phyloP scores from a whole-genome alignment of 2,797 vertebrate genomes.

The Rhabdomys pumilio region DNA sequence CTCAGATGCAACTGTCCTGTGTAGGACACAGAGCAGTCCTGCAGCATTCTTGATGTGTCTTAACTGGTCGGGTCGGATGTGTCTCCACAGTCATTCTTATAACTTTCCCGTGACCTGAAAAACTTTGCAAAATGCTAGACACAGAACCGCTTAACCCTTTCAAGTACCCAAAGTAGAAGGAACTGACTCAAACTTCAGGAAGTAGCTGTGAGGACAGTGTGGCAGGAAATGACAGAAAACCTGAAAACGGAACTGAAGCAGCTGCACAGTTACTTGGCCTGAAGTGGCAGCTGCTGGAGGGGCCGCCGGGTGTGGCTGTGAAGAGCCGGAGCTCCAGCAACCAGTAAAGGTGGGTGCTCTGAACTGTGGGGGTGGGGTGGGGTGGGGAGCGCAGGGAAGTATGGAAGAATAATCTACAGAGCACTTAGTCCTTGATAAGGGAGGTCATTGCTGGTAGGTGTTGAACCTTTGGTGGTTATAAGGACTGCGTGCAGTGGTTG shows the following conservation, averaged over 20 bases:
- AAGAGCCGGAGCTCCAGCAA: conserved; percentile 44
- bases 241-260: conserved; percentile 87
- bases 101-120: neutral
- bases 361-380: neutral
- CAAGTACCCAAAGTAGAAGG: conserved; percentile 76
- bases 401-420: neutral
- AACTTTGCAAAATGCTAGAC: conserved; percentile 62
- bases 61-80: neutral
- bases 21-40: neutral
- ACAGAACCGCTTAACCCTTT: conserved; percentile 22
- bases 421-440: neutral
- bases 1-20: neutral
- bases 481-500: neutral
- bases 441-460: neutral
- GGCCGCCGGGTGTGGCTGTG: neutral
- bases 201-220: conserved; percentile 77
- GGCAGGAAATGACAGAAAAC: conserved; percentile 87
- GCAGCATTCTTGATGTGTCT: neutral
- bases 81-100: neutral
- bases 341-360: conserved; percentile 42
- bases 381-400: neutral
- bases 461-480: conserved; percentile 28
- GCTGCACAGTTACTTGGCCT: conserved; percentile 55
- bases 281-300: conserved; percentile 68
- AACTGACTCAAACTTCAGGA: conserved; percentile 83